These are phyloP conservation scores for Caenorhabditis sinica DNA, from an alignment of 2,888 invertebrate genomes.

Conservation along the genomic window DNA sequence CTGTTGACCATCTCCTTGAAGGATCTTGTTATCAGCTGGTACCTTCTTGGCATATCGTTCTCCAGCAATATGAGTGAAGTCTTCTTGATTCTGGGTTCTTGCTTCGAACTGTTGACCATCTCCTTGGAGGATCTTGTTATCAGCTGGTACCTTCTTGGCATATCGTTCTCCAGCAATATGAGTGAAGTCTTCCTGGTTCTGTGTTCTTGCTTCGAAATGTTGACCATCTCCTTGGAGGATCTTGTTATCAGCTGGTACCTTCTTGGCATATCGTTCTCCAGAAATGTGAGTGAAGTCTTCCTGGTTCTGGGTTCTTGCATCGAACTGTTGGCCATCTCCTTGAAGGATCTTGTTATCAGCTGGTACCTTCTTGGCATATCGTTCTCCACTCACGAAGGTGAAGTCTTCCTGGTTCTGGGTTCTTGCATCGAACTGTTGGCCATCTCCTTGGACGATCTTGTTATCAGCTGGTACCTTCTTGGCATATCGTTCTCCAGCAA, in stretches of 20 bases:
- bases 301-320: conserved; percentile 34
- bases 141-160: conserved; percentile 29
- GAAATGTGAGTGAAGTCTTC: conserved; percentile 43
- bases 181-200: conserved; percentile 48
- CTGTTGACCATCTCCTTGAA: conserved; percentile 28
- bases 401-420: conserved; percentile 48
- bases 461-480: conserved; percentile 39
- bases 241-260: conserved; percentile 40
- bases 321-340: conserved; percentile 34
- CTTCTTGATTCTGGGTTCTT: conserved; percentile 43
- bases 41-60: conserved; percentile 37
- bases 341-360: conserved; percentile 52
- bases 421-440: conserved; percentile 17
- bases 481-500: conserved; percentile 43
- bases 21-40: conserved; percentile 30
- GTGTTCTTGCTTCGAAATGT: conserved; percentile 27
- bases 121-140: conserved; percentile 40
- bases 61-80: conserved; percentile 36
- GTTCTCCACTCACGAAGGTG: conserved; percentile 30
- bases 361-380: conserved; percentile 29
- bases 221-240: conserved; percentile 40
- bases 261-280: conserved; percentile 37
- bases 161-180: conserved; percentile 44
- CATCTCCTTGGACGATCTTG: conserved; percentile 48
- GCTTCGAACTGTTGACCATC: conserved; percentile 40